These are phyloP conservation scores for Enoplosus armatus DNA, from an alignment of 2,797 vertebrate species.

Conservation along the genomic window DNA sequence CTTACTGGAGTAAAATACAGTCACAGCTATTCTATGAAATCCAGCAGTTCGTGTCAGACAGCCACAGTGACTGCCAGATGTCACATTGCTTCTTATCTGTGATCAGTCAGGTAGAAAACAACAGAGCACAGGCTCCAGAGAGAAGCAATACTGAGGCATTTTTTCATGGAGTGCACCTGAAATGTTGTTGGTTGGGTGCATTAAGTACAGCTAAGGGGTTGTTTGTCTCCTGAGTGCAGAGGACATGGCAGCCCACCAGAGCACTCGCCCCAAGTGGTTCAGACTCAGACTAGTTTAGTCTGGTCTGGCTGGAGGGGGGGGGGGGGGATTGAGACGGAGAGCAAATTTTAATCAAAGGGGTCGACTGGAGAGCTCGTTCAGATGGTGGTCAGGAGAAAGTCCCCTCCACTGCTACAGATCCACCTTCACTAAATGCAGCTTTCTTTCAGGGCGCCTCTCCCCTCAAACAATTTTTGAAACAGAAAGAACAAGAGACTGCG, in stretches of 20 bases:
- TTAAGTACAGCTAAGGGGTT: conserved; percentile 83
- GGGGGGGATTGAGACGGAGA: conserved; percentile 42
- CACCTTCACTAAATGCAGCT: conserved; percentile 3
- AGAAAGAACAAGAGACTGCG: conserved; percentile 4
- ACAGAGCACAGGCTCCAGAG: conserved; percentile 64
- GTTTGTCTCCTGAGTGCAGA: conserved; percentile 77
- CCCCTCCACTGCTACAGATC: conserved; percentile 6
- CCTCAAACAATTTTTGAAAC: background rate
- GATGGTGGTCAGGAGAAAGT: conserved; percentile 24
- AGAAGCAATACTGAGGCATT: conserved; percentile 60
- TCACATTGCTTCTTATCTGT: conserved; percentile 77
- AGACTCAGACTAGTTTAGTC: conserved; percentile 57
- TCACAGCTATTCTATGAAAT: conserved; percentile 27
- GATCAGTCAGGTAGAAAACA: conserved; percentile 81
- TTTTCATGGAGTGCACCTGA: conserved; percentile 79
- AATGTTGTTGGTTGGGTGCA: conserved; percentile 81
- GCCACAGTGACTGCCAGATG: conserved; percentile 72
- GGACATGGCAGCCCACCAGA: conserved; percentile 73
- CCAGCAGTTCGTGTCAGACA: conserved; percentile 53
- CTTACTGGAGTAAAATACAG: conserved; percentile 36
- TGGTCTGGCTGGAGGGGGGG: conserved; percentile 41
- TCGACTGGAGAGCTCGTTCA: conserved; percentile 46
- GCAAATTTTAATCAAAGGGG: conserved; percentile 63
- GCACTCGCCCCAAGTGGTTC: conserved; percentile 64
- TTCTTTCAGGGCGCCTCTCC: background rate